Evolutionary conservation across 2,797 vertebrate species (phyloP).

Genomic region (Hippopotamyrus pictus): DNA sequence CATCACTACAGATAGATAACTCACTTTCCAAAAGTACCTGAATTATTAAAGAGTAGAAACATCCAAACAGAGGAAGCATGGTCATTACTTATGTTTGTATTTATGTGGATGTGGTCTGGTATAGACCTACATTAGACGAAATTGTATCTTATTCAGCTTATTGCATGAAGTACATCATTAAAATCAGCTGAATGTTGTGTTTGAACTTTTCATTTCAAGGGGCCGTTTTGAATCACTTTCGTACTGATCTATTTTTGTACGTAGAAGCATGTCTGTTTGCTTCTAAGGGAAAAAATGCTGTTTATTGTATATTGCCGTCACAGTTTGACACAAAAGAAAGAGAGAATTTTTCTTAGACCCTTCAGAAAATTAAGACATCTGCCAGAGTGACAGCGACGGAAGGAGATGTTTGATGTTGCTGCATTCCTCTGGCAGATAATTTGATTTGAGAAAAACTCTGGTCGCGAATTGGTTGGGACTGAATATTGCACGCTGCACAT

Average conservation of each 20-base stretch:
- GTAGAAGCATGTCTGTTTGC: background rate
- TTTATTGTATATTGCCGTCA: slow-evolving; percentile 27
- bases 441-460: slow-evolving; percentile 25
- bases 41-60: background rate
- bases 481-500: slow-evolving; percentile 13
- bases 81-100: background rate
- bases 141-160: background rate
- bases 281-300: background rate
- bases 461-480: background rate
- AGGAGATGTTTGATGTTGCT: slow-evolving; percentile 31
- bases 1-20: background rate
- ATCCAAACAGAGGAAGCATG: background rate
- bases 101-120: background rate
- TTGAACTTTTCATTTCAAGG: background rate
- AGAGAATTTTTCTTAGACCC: slow-evolving; percentile 31
- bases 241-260: slow-evolving; percentile 14
- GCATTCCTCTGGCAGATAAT: slow-evolving; percentile 28
- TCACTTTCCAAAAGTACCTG: background rate
- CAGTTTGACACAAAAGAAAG: slow-evolving; percentile 46
- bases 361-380: slow-evolving; percentile 48
- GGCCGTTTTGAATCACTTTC: background rate
- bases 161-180: background rate
- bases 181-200: background rate
- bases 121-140: background rate
- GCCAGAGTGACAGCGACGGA: slow-evolving; percentile 40